These are phyloP conservation scores for Edolisoma coerulescens DNA, from an alignment of 2,113 vertebrate species.

Conservation along the genomic window DNA sequence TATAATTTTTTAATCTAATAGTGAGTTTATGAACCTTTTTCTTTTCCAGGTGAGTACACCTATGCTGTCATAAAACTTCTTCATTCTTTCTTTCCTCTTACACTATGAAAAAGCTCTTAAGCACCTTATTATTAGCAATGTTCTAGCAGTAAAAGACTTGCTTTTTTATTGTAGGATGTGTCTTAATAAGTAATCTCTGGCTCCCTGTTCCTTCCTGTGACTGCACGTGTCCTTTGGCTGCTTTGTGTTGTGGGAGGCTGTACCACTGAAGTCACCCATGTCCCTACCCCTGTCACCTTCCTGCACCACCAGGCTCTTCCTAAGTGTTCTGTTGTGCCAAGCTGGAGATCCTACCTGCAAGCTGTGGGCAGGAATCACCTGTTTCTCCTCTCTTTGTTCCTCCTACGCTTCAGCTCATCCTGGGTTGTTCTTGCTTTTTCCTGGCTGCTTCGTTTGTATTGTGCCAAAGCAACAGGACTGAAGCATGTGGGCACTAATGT, in stretches of 20 bases:
- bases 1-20: background rate
- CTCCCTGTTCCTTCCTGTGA: background rate
- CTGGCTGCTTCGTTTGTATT: background rate
- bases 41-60: background rate
- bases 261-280: background rate
- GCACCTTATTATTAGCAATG: background rate
- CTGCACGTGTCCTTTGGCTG: background rate
- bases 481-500: background rate
- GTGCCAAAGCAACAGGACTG: background rate
- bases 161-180: background rate
- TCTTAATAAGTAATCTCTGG: background rate
- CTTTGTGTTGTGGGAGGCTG: accelerated
- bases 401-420: background rate
- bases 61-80: background rate
- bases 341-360: background rate
- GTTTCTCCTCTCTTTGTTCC: background rate
- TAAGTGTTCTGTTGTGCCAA: background rate
- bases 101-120: background rate
- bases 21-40: background rate
- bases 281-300: background rate
- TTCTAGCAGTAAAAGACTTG: background rate
- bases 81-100: background rate
- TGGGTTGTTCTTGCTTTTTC: background rate
- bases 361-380: background rate
- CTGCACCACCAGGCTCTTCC: background rate